Evolutionary conservation across 2,797 vertebrate species (phyloP).

Genomic region (Sebastes dallii): DNA sequence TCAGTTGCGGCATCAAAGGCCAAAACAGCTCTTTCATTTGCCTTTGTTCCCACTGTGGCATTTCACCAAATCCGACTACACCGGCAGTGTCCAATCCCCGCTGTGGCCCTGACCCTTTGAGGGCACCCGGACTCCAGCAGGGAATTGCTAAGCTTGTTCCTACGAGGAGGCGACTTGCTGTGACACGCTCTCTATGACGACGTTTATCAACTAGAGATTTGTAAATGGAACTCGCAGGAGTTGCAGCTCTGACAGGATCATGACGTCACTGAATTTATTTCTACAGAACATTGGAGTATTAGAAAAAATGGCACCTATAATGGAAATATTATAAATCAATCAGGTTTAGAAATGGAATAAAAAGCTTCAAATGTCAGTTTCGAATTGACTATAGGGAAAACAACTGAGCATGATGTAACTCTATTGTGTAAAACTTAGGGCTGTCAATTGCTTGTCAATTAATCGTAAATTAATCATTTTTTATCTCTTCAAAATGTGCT

Average conservation of each 20-base stretch:
- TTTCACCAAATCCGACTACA: conserved; percentile 46
- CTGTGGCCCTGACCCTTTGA: conserved; percentile 47
- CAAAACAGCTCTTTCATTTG: conserved; percentile 51
- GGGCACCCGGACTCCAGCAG: conserved; percentile 9
- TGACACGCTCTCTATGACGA: background rate
- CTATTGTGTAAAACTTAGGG: background rate
- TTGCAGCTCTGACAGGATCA: background rate
- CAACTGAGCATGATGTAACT: background rate
- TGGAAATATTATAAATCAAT: background rate
- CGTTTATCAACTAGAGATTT: background rate
- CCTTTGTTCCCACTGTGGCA: conserved; percentile 56
- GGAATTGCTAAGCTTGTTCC: background rate
- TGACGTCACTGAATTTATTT: background rate
- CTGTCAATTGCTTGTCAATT: background rate
- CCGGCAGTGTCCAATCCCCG: conserved; percentile 16
- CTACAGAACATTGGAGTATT: background rate
- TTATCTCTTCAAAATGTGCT: background rate
- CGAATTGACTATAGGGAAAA: background rate
- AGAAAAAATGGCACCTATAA: background rate
- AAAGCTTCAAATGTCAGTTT: background rate
- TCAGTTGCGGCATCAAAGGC: conserved; percentile 54
- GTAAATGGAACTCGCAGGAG: background rate
- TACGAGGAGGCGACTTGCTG: background rate
- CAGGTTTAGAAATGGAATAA: background rate
- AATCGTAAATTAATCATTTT: background rate